Evolutionary conservation across 2,888 invertebrate genomes (phyloP).

Genomic region (Folsomia candida): DNA sequence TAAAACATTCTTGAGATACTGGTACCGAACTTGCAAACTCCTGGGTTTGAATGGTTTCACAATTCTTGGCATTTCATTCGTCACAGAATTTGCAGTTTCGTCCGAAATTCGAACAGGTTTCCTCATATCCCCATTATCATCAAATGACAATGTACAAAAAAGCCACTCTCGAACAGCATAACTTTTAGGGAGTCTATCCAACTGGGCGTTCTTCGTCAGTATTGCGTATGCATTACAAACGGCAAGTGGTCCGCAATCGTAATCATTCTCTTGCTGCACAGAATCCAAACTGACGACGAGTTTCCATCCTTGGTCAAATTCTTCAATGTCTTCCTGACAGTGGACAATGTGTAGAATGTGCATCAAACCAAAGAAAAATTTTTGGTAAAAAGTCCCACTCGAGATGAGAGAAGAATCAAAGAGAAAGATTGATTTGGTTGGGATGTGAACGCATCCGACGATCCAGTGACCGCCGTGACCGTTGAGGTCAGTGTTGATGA

Average conservation of each 20-base stretch:
- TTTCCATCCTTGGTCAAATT: background rate
- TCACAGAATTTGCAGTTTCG: background rate
- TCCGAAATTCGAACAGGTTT: too few species aligned
- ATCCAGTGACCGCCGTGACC: background rate
- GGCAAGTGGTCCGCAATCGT: background rate
- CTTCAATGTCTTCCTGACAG: background rate
- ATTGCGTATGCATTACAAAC: background rate
- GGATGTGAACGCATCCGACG: background rate
- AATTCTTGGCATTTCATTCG: background rate
- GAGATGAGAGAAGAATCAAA: background rate
- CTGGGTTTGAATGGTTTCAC: background rate
- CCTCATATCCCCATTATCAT: too few species aligned
- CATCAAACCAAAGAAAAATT: background rate
- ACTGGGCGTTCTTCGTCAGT: background rate
- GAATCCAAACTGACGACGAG: background rate
- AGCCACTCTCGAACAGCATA: background rate
- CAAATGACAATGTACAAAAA: background rate
- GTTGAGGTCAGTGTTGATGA: background rate
- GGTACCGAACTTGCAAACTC: background rate
- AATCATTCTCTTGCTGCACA: background rate
- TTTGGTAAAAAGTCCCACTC: background rate
- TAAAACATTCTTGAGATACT: background rate
- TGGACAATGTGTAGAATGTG: background rate
- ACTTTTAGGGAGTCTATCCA: background rate
- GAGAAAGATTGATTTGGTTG: background rate